Evolutionary conservation across 2,888 invertebrate species (phyloP).

Genomic region (Acrobeloides nanus): DNA sequence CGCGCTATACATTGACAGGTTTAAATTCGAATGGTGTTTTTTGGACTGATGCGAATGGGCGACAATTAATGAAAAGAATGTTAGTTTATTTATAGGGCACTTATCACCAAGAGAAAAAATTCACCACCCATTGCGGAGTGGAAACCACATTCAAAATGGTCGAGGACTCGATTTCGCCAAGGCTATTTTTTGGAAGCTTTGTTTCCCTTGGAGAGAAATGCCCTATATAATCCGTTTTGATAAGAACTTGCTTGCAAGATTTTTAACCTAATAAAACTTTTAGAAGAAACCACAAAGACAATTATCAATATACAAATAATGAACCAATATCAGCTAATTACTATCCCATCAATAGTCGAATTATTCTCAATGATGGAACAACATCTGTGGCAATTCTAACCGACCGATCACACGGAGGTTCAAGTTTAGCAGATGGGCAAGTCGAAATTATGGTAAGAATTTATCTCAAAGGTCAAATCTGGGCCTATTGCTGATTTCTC

Average conservation of each 20-base stretch:
- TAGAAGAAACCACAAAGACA: constrained; percentile 61
- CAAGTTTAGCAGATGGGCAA: constrained; percentile 33
- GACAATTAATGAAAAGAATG: constrained; percentile 56
- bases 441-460: constrained; percentile 49
- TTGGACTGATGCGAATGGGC: constrained; percentile 86
- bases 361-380: constrained; percentile 56
- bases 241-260: too few relatives aligned
- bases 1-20: constrained; percentile 64
- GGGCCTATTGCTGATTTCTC: too few relatives aligned
- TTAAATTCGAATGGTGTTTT: constrained; percentile 65
- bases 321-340: constrained; percentile 81
- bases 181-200: too few relatives aligned
- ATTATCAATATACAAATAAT: constrained; percentile 65
- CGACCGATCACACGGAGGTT: constrained; percentile 55
- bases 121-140: too few relatives aligned
- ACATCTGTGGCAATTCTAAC: constrained; percentile 55
- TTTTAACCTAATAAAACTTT: constrained; percentile 5
- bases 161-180: too few relatives aligned
- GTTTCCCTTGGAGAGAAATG: too few relatives aligned
- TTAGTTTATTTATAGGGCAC: too few relatives aligned
- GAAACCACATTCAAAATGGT: too few relatives aligned
- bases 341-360: constrained; percentile 80
- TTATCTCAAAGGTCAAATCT: too few relatives aligned
- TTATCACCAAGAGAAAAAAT: too few relatives aligned
- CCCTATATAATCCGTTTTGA: too few relatives aligned